Evolutionary conservation across 2,113 vertebrate species (phyloP), one percentile per base, ranked within the genome.

Genomic region (Casuarius casuarius): DNA sequence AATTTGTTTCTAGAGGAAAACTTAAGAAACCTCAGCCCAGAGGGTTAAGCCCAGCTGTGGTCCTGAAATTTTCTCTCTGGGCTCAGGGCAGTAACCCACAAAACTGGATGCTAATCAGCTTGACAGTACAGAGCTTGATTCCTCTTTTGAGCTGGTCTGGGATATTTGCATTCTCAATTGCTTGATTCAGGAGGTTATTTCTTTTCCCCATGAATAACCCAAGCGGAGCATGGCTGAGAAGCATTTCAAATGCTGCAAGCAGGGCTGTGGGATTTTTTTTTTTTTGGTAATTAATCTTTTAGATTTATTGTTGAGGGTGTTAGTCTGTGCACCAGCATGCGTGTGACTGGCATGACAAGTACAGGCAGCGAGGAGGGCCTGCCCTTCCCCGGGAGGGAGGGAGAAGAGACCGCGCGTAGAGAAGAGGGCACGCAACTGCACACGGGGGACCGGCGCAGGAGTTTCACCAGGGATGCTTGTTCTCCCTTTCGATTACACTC

Each of bases 291-390:
- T 97, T 96, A 96, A 95, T 97, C 95, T 96, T 97, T 86, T 73
- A 62, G 89, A 92, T 94, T 95, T 84, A 97, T 97, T 96, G 95
- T 94, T 77, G 92, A 96, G 95, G 75, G 84, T 85, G 94, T 94
- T 93, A 92, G 91, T 21, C 94, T 96, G 96, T 72, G 62, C 88
- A 95, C 25, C 94, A 95, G 94, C 94, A 96, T 2, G 73, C 2
- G 51, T 94, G 95, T 96, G 96, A 97, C 94, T 87, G 96, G 97
- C 97, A 97, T 97, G 87, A 94, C 93, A 97, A 97, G 93, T 87
- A 83, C 1, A 0, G 86, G 76, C 78, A 81, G 88, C 3, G 6
- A 81, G 52, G 40, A 94, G 72, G 0, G 52, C 63, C 87, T 84
- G 87, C 94, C 73, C 70, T 93, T 78, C 63, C 73, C 90, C 51